phyloP scores from a whole-genome alignment of 2,888 invertebrate genomes.

The Panorpa germanica region DNA sequence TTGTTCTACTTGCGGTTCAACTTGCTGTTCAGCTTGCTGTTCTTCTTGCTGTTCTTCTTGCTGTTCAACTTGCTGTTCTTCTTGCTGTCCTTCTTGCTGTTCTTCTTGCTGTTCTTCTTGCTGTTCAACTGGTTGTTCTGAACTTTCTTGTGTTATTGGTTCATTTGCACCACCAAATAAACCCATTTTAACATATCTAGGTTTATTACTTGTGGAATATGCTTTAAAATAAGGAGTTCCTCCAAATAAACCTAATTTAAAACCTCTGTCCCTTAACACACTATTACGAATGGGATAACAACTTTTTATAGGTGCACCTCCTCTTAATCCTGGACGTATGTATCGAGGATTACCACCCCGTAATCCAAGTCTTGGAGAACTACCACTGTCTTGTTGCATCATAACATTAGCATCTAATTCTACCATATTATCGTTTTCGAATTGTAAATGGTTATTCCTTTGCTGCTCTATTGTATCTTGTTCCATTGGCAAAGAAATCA shows the following conservation, averaged over 20 bases:
- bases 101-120: not conserved
- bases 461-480: too few relatives aligned
- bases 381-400: constrained; percentile 1
- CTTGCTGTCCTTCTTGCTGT: not conserved
- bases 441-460: too few relatives aligned
- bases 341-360: too few relatives aligned
- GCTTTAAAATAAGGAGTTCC: constrained; percentile 11
- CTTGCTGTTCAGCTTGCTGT: not conserved
- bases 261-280: too few relatives aligned
- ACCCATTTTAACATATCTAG: constrained; percentile 17
- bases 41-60: constrained; percentile 6
- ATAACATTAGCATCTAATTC: not conserved
- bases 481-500: too few relatives aligned
- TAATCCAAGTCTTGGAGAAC: constrained; percentile 11
- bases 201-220: constrained; percentile 14
- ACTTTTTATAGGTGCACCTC: too few relatives aligned
- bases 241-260: constrained; percentile 15
- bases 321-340: too few relatives aligned
- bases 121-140: not conserved
- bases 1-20: not conserved
- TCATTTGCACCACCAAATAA: constrained; percentile 14
- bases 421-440: too few relatives aligned
- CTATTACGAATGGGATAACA: too few relatives aligned
- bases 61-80: not conserved
- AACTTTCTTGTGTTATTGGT: constrained; percentile 7